Evolutionary conservation across 2,113 vertebrate species (phyloP).

Genomic region (Paedocypris sp.): DNA sequence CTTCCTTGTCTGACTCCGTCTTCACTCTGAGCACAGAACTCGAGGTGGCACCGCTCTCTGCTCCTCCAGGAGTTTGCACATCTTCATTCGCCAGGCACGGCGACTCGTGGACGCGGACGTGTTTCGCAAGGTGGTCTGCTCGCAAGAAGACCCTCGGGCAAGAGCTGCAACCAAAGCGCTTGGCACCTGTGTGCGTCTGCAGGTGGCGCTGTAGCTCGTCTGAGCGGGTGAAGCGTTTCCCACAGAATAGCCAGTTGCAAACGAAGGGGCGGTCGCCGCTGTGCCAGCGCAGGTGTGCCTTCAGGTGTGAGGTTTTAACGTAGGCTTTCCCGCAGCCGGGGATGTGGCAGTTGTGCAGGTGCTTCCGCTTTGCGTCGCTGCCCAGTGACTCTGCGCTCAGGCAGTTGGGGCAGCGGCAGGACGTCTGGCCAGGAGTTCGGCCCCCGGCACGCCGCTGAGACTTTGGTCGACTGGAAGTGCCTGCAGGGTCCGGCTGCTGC

Average conservation of each 20-base stretch:
- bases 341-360: conserved; percentile 62
- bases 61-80: background rate
- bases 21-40: background rate
- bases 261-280: conserved; percentile 57
- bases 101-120: conserved; percentile 49
- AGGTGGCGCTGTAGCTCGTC: conserved; percentile 61
- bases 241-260: conserved; percentile 63
- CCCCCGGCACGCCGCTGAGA: conserved; percentile 70
- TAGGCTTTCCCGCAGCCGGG: conserved; percentile 59
- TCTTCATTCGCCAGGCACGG: background rate
- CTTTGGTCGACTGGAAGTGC: conserved; percentile 57
- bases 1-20: background rate
- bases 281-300: conserved; percentile 64
- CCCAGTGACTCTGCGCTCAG: conserved; percentile 81
- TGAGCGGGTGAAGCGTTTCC: conserved; percentile 58
- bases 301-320: conserved; percentile 60
- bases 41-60: background rate
- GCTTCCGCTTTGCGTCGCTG: conserved; percentile 78
- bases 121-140: conserved; percentile 56
- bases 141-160: conserved; percentile 57
- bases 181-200: conserved; percentile 56
- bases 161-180: conserved; percentile 52
- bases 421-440: conserved; percentile 71
- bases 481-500: conserved; percentile 57
- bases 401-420: conserved; percentile 88